Conservation (phyloP, 2,888 invertebrate genomes). For the Cosmorhoe ocellata region DNA sequence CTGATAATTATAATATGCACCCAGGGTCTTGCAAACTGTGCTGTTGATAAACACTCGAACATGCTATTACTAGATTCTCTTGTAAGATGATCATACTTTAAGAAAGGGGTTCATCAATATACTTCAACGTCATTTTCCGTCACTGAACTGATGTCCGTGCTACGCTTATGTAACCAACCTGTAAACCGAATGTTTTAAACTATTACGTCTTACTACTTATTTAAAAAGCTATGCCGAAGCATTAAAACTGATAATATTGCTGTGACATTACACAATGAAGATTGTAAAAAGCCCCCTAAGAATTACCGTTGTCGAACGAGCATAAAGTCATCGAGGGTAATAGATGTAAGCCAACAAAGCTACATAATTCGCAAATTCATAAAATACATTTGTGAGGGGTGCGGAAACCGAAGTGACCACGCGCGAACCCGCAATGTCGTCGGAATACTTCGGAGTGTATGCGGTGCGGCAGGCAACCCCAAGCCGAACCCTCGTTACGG, state of each 20-base stretch:
- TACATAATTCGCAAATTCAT: constrained; percentile 21
- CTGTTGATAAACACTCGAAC: constrained; percentile 8
- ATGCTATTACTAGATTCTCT: constrained; percentile 3
- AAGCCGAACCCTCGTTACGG: constrained; percentile 33
- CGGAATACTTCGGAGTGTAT: constrained; percentile 22
- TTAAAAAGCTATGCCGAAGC: too few species aligned
- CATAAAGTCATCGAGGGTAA: constrained; percentile 1
- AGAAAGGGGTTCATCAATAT: too few species aligned
- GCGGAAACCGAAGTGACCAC: constrained; percentile 31
- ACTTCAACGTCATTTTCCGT: too few species aligned
- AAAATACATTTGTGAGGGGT: constrained; percentile 24
- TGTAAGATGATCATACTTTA: constrained; percentile 3
- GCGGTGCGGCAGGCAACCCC: constrained; percentile 29
- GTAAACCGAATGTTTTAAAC: constrained; percentile 8
- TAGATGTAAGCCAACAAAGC: constrained; percentile 7
- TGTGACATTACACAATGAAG: background rate
- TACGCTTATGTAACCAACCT: constrained; percentile 10
- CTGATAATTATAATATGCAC: background rate
- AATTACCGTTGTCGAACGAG: too few species aligned
- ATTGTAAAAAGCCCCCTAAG: too few species aligned
- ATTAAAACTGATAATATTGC: constrained; percentile 2
- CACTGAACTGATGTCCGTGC: background rate
- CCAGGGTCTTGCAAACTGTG: background rate
- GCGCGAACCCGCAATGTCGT: constrained; percentile 30
- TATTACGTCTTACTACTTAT: constrained; percentile 3